Base-by-base conservation (phyloP, 1,140 invertebrate species). In the Sminthurinus signatus region DNA sequence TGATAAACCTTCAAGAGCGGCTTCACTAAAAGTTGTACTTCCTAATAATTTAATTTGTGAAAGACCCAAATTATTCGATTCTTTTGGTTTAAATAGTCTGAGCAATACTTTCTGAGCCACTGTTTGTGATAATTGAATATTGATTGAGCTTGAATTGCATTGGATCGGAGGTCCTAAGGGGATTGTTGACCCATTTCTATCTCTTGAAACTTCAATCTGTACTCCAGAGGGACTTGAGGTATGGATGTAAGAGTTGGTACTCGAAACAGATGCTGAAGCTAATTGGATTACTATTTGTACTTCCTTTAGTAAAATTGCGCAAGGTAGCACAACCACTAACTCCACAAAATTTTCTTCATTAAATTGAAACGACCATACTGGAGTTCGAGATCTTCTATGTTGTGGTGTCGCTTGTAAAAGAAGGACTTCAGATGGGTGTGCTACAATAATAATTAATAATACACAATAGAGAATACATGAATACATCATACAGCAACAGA, bases 341-440 rank as follows among this genome's bases (percentile, higher is more conserved):
- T 93, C 90, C 0, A 93, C 86, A 78, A 87, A 89, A 12, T 84
- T 84, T 78, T 95, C 91, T 70, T 92, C 89, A 77, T 91, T 92
- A 78, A 93, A 96, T 76, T 94, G 89, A 77, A 94, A 93, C 32
- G 88, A 89, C 88, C 91, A 93, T 44, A 91, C 88, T 1, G 92
- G 86, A 8, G 88, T 88, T 58, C 91, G 81, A 0, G 91, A 88
- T 67, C 91, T 78, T 67, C 89, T 80, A 70, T 93, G 88, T 28
- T 88, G 86, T 10, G 86, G 83, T 0, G 77, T 82, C 73, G 80
- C 81, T 68, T 79, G 80, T 61, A 95, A 87, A 1, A 96, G 79
- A 1, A 96, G 79, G 48, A 91, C 86, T 74, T 93, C 89, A 0
- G 90, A 88, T 8, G 91, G 85, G 75, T 91, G 89, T 3, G 90